These are phyloP conservation scores for Allobates femoralis DNA, from an alignment of 2,797 vertebrate genomes.

Conservation along the genomic window DNA sequence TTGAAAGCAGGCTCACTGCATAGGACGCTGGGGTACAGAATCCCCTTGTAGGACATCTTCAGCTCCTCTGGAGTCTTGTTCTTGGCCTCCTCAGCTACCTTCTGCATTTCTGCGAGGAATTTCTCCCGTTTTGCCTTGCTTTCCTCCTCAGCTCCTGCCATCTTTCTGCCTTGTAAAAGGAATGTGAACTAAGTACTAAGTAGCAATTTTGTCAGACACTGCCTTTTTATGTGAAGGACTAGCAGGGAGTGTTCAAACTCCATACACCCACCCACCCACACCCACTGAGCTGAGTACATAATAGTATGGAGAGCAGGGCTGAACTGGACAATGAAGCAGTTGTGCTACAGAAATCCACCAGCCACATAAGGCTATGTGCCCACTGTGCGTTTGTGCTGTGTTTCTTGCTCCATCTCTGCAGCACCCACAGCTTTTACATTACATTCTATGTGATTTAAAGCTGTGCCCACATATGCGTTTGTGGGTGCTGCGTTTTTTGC, in stretches of 20 bases:
- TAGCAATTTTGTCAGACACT: background rate
- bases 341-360: too few relatives aligned
- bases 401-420: too few relatives aligned
- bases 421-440: too few relatives aligned
- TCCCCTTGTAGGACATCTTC: constrained; percentile 13
- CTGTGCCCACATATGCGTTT: too few relatives aligned
- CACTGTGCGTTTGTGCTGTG: too few relatives aligned
- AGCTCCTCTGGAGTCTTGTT: constrained; percentile 29
- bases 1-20: constrained; percentile 37
- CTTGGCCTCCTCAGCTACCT: background rate
- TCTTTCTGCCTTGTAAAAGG: background rate
- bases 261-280: background rate
- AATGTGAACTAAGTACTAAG: too few relatives aligned
- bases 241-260: background rate
- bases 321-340: too few relatives aligned
- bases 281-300: background rate
- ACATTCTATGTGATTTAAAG: too few relatives aligned
- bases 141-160: background rate
- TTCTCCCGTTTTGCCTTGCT: background rate
- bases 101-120: constrained; percentile 36
- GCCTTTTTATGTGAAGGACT: constrained; percentile 13
- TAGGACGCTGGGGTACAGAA: background rate
- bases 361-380: too few relatives aligned
- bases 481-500: too few relatives aligned
- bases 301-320: background rate